phyloP scores from a whole-genome alignment of 2,888 invertebrate genomes.

The Villa cingulata region DNA sequence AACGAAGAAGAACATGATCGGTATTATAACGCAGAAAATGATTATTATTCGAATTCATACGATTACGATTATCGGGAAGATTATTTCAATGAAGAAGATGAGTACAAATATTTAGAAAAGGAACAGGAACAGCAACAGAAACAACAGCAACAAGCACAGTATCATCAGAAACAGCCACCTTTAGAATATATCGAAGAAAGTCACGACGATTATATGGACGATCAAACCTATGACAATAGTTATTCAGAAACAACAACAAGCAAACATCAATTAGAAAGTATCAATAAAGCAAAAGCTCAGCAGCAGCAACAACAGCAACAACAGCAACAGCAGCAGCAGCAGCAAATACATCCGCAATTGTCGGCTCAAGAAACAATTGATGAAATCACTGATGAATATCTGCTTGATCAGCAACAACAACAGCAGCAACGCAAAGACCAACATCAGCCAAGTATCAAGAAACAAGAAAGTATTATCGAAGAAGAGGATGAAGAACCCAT shows the following conservation, averaged over 20 bases:
- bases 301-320: slow-evolving; percentile 13
- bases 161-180: slow-evolving; percentile 17
- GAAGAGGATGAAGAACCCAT: slow-evolving; percentile 12
- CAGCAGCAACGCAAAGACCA: slow-evolving; percentile 22
- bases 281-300: slow-evolving; percentile 3
- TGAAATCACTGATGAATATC: slow-evolving; percentile 14
- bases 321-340: slow-evolving; percentile 7
- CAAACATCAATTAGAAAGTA: slow-evolving; percentile 14
- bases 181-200: slow-evolving; percentile 23
- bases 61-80: slow-evolving; percentile 34
- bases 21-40: slow-evolving; percentile 11
- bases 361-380: slow-evolving; percentile 29
- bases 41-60: slow-evolving; percentile 23
- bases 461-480: slow-evolving; percentile 17
- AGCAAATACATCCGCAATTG: slow-evolving; percentile 22
- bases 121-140: slow-evolving; percentile 20
- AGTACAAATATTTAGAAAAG: slow-evolving; percentile 33
- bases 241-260: slow-evolving; percentile 16
- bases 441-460: slow-evolving; percentile 11
- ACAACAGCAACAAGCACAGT: slow-evolving; percentile 10
- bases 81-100: slow-evolving; percentile 36
- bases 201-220: slow-evolving; percentile 26
- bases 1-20: slow-evolving; percentile 26
- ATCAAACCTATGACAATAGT: slow-evolving; percentile 31
- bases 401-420: slow-evolving; percentile 14